Conservation (phyloP, 2,113 vertebrate species). For the Seriola dumerili region DNA sequence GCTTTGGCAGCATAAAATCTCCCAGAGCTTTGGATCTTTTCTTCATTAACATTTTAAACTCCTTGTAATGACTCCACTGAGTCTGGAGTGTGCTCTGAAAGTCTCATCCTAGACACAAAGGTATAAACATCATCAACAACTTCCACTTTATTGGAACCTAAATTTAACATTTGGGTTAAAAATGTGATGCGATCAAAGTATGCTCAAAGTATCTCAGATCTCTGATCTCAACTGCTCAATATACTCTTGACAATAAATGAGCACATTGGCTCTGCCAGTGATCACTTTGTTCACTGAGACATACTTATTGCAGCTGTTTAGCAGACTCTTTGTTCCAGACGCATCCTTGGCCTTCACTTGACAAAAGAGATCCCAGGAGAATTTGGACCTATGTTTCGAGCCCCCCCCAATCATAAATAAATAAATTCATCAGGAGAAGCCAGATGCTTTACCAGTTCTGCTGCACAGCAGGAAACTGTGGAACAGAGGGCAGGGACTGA, state of each 20-base stretch:
- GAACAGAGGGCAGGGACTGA: not conserved
- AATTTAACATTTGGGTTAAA: not conserved
- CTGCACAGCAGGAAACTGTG: slow-evolving; percentile 32
- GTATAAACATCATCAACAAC: not conserved
- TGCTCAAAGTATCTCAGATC: not conserved
- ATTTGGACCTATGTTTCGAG: not conserved
- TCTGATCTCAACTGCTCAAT: not conserved
- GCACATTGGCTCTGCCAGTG: not conserved
- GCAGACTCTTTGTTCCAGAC: slow-evolving; percentile 50
- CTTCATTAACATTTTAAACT: not conserved
- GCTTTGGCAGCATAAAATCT: slow-evolving; percentile 1
- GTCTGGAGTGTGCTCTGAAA: not conserved
- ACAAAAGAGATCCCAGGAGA: slow-evolving; percentile 42
- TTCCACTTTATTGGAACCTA: not conserved
- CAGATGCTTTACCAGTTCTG: slow-evolving; percentile 16
- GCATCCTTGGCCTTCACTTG: not conserved
- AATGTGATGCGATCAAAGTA: not conserved
- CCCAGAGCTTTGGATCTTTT: not conserved
- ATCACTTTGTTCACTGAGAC: slow-evolving; percentile 31
- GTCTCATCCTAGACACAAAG: slow-evolving; percentile 1
- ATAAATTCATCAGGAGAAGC: slow-evolving; percentile 37
- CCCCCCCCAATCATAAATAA: slow-evolving; percentile 50
- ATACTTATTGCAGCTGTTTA: slow-evolving; percentile 16
- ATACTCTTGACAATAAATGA: slow-evolving; percentile 6
- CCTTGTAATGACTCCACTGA: not conserved